Conservation (phyloP, 2,888 invertebrate genomes). For the Acanthosepion pharaonis region DNA sequence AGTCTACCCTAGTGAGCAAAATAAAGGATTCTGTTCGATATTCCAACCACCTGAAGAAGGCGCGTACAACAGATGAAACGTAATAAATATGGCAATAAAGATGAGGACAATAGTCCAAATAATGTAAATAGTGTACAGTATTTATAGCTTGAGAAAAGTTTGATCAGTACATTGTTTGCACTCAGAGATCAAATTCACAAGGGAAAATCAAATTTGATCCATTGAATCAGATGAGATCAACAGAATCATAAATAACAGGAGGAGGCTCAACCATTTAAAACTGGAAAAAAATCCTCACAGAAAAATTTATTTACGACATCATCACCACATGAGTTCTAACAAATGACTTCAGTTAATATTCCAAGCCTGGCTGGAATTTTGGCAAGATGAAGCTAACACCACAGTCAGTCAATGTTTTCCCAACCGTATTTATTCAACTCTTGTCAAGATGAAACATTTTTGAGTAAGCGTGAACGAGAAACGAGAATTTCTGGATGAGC, state of each 20-base stretch:
- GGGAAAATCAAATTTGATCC: neutral
- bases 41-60: too few species aligned
- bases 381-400: neutral
- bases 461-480: neutral
- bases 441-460: neutral
- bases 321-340: neutral
- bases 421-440: neutral
- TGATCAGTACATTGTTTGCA: neutral
- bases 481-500: neutral
- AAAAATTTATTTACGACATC: neutral
- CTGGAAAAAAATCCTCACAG: neutral
- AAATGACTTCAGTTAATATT: neutral
- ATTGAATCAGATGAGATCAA: neutral
- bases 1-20: too few species aligned
- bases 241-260: neutral
- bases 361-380: neutral
- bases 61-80: too few species aligned
- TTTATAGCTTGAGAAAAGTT: neutral
- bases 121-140: too few species aligned
- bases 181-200: neutral
- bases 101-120: too few species aligned
- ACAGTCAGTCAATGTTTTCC: neutral
- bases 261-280: neutral
- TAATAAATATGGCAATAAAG: too few species aligned
- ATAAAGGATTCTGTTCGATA: too few species aligned